These are phyloP conservation scores for Agrypnus murinus DNA, from an alignment of 2,888 invertebrate genomes.

Conservation along the genomic window DNA sequence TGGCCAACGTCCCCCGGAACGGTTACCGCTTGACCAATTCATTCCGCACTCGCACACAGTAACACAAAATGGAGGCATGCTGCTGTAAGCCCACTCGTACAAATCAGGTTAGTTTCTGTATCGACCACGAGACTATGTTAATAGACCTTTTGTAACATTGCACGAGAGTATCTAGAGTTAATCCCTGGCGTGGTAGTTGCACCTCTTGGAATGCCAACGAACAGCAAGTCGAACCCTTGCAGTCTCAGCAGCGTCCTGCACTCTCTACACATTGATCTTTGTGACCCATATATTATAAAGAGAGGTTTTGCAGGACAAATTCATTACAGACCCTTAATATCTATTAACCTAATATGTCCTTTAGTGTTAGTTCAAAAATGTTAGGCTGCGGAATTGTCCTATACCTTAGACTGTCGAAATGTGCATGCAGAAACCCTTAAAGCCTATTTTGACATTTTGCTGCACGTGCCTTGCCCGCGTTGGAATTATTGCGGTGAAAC, in stretches of 20 bases:
- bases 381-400: background rate
- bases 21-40: slow-evolving; percentile 60
- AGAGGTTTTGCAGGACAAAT: slow-evolving; percentile 3
- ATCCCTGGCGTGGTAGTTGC: slow-evolving; percentile 13
- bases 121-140: slow-evolving; percentile 39
- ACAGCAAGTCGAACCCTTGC: slow-evolving; percentile 32
- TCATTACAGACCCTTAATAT: background rate
- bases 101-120: slow-evolving; percentile 67
- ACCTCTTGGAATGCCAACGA: slow-evolving; percentile 20
- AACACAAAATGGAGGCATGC: slow-evolving; percentile 66
- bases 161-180: slow-evolving; percentile 21
- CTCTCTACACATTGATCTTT: slow-evolving; percentile 60
- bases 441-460: slow-evolving; percentile 33
- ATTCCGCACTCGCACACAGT: slow-evolving; percentile 62
- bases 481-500: slow-evolving; percentile 38
- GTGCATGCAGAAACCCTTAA: background rate
- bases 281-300: slow-evolving; percentile 60
- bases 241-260: slow-evolving; percentile 42
- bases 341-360: too few species aligned
- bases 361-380: too few species aligned
- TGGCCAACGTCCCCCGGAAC: slow-evolving; percentile 59
- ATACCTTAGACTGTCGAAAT: background rate
- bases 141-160: slow-evolving; percentile 35
- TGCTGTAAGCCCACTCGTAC: slow-evolving; percentile 68
- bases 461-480: slow-evolving; percentile 42